phyloP scores from a whole-genome alignment of 1,140 invertebrate species.

The Anastrepha ludens region DNA sequence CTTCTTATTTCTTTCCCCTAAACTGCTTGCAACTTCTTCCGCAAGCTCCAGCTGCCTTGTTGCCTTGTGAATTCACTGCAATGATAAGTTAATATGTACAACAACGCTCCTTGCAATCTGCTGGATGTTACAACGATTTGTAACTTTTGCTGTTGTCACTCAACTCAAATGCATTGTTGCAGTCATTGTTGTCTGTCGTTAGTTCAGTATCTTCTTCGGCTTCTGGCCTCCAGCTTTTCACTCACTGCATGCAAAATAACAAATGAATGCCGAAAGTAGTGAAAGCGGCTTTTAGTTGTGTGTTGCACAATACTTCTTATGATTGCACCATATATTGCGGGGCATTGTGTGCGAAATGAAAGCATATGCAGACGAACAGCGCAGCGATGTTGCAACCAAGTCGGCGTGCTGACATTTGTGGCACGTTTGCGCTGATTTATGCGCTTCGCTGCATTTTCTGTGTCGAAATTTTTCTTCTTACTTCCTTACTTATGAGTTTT shows the following conservation, averaged over 20 bases:
- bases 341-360: not conserved
- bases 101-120: not conserved
- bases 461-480: not conserved
- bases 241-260: not conserved
- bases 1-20: not conserved
- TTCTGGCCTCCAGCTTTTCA: conserved; percentile 15
- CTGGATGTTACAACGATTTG: conserved; percentile 10
- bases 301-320: conserved; percentile 40
- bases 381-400: conserved; percentile 16
- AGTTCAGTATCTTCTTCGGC: not conserved
- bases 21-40: conserved; percentile 25
- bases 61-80: conserved; percentile 22
- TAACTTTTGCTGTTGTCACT: conserved; percentile 49
- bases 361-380: not conserved
- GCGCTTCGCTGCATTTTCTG: conserved; percentile 29
- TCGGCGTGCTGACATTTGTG: conserved; percentile 32
- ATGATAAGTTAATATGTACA: conserved; percentile 19
- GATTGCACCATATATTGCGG: not conserved
- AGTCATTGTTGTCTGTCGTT: not conserved
- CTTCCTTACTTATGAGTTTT: not conserved
- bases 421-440: conserved; percentile 43
- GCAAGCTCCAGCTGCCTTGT: not conserved
- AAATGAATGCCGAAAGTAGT: conserved; percentile 44
- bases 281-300: not conserved
- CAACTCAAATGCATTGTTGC: conserved; percentile 31